Conservation (phyloP, 2,888 invertebrate genomes). For the Diadegma fenestrale region DNA sequence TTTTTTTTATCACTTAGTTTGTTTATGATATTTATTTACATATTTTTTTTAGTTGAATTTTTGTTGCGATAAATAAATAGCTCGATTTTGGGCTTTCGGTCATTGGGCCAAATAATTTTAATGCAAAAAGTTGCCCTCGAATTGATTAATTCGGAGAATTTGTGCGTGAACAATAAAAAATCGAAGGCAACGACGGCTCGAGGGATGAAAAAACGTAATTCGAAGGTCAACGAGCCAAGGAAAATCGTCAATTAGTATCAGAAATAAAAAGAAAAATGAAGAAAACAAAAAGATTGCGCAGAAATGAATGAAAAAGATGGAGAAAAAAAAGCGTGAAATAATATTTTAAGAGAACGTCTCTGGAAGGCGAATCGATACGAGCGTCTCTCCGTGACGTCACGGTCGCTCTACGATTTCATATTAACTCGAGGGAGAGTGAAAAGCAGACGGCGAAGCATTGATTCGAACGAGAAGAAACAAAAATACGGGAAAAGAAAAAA, state of each 20-base stretch:
- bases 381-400: slow-evolving; percentile 60
- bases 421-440: slow-evolving; percentile 22
- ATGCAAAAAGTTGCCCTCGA: too few species aligned
- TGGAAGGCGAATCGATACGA: slow-evolving; percentile 64
- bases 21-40: too few species aligned
- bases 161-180: too few species aligned
- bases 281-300: neutral
- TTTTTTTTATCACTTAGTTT: too few species aligned
- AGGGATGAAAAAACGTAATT: too few species aligned
- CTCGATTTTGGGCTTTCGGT: too few species aligned
- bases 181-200: too few species aligned
- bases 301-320: neutral
- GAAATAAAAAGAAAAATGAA: neutral
- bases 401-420: slow-evolving; percentile 48
- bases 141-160: too few species aligned
- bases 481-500: neutral
- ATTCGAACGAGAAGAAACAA: neutral
- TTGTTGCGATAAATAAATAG: too few species aligned
- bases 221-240: too few species aligned
- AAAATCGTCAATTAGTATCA: neutral
- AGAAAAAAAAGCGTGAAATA: slow-evolving; percentile 8
- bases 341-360: slow-evolving; percentile 45
- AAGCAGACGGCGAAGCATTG: neutral
- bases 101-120: too few species aligned
- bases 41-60: too few species aligned